Base-by-base conservation (phyloP, 2,888 invertebrate species). In the Clepsis dumicolana region DNA sequence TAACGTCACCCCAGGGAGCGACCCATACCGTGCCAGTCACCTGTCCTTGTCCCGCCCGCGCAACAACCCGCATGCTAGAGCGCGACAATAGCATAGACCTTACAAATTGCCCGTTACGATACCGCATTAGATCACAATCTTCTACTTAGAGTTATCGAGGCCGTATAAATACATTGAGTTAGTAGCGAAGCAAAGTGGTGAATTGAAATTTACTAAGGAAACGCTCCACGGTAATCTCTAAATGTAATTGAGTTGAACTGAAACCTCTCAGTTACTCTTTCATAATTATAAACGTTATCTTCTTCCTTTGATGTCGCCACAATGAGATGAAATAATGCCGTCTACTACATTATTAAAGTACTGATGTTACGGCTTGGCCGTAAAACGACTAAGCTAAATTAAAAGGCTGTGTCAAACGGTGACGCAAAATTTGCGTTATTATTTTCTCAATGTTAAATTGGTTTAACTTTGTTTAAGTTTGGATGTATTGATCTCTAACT, bases 1-100 rank as follows among this genome's bases (percentile, higher is more conserved):
- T 89, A 89, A 90, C 88, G 89, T 88, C 81, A 75, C 89, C 88
- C 91, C 63, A 71, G 90, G 89, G 90, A 87, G 74, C 78, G 80
- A 81, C 86, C 83, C 81, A 77, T 75, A 77, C 75, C 75, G 75
- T 72, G 74, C 72, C 80, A 67, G 64, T 57, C 68, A 79, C 74
- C 82, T 77, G 75, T 87, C 88, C 80, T 77, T 86, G 80, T 88
- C 88, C 76, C 82, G 78, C 87, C 74, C 80, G 77, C 75, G 77
- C 73, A 72, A 82, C 81, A 76, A 80, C 81, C 76, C 77, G 80
- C 79, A 77, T 74, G 80, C 80, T 83, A 83, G 85, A 87, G 84
- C 67, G 86, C 81, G 82, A 83, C 79, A 80, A 81, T 77, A 75
- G 82, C 77, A 77, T 80, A 80, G 83, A 77, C 79, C 78, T 77